These are phyloP conservation scores for Corythornis madagascariensis DNA, from an alignment of 2,113 vertebrate genomes.

Conservation along the genomic window DNA sequence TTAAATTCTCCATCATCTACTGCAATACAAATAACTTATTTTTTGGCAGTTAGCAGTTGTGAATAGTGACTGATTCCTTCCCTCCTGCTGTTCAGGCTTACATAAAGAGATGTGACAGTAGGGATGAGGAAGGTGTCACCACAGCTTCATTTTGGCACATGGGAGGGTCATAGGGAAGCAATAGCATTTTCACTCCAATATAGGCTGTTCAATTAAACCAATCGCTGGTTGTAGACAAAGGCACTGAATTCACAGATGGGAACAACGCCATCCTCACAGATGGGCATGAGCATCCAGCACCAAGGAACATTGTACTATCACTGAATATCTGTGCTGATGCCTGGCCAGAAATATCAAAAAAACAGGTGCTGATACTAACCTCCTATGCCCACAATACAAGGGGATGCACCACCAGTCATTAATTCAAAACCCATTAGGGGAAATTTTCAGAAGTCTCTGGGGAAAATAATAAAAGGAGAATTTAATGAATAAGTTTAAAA, in stretches of 20 bases:
- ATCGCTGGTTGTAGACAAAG: background rate
- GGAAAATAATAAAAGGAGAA: background rate
- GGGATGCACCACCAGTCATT: background rate
- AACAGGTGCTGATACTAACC: constrained; percentile 23
- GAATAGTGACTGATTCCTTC: background rate
- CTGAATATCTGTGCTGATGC: background rate
- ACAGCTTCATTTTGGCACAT: background rate
- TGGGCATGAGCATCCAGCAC: constrained; percentile 21
- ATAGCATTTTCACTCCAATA: background rate
- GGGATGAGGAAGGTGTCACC: background rate
- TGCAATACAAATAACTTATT: background rate
- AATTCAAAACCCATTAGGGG: background rate
- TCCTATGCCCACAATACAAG: background rate
- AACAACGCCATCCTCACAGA: constrained; percentile 42
- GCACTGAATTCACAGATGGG: constrained; percentile 16
- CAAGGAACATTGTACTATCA: constrained; percentile 7
- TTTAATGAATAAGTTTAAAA: background rate
- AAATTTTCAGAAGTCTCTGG: background rate
- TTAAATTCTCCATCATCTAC: background rate
- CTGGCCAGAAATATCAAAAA: constrained; percentile 37
- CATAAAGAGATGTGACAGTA: background rate
- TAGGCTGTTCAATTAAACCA: constrained; percentile 23
- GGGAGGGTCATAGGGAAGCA: background rate
- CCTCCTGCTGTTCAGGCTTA: background rate
- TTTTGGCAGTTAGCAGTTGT: background rate